A percentile compares a stretch with the other conserved stretches of the same genome.
Conservation (phyloP, 2,888 invertebrate species). For the Metallyticus violacea region DNA sequence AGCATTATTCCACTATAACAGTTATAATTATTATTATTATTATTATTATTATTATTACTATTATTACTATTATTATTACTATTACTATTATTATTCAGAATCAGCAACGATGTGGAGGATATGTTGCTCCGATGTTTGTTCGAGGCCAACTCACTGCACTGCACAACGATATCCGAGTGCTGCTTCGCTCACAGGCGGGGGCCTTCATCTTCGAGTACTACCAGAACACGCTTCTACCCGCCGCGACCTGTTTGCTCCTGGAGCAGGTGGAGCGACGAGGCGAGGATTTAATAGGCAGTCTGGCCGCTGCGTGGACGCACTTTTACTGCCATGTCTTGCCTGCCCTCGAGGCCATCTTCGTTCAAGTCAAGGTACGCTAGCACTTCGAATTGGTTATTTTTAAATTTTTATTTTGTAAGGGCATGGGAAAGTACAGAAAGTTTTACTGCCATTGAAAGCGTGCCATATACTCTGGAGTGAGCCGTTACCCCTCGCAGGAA, state of each 20-base stretch:
- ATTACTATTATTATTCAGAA: too few species aligned
- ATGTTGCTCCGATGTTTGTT: background rate
- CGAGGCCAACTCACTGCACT: slow-evolving; percentile 27
- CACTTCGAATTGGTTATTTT: too few species aligned
- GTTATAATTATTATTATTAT: too few species aligned
- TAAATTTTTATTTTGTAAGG: background rate
- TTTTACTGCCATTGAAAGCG: too few species aligned
- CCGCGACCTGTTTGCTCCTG: slow-evolving; percentile 14
- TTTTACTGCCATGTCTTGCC: slow-evolving; percentile 31
- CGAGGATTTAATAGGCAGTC: background rate
- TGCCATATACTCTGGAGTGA: too few species aligned
- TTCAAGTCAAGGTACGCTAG: slow-evolving; percentile 30
- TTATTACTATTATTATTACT: too few species aligned
- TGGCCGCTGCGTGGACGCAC: slow-evolving; percentile 25
- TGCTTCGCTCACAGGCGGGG: slow-evolving; percentile 31
- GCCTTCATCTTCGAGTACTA: slow-evolving; percentile 33
- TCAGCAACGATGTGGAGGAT: background rate
- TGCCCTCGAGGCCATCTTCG: slow-evolving; percentile 31
- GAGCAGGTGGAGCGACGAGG: background rate
- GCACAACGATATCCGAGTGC: slow-evolving; percentile 30
- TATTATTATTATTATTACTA: too few species aligned
- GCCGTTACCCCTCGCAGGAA: too few species aligned
- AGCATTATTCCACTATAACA: too few species aligned
- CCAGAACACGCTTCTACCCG: slow-evolving; percentile 29
- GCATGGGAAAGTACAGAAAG: too few species aligned